Conservation (phyloP, 2,797 vertebrate species). For the Eospalax fontanierii region DNA sequence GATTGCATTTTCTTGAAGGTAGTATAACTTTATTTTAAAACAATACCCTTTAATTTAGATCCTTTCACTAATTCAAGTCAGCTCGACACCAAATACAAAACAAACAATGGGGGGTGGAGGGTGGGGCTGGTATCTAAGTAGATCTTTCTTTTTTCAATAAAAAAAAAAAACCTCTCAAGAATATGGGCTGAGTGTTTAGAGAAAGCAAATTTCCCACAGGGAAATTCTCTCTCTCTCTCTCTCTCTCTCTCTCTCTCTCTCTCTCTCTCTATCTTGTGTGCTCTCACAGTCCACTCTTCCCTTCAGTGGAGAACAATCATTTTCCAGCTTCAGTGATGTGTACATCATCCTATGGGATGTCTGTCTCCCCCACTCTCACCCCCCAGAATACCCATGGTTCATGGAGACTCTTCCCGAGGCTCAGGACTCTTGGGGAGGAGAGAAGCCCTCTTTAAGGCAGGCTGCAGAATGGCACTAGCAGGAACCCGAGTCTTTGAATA, state of each 20-base stretch:
- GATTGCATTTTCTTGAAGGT: constrained; percentile 73
- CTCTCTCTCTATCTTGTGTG: too few species aligned
- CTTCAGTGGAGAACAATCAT: not conserved
- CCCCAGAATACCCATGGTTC: not conserved
- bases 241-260: too few species aligned
- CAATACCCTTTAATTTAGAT: constrained; percentile 74
- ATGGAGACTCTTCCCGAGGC: not conserved
- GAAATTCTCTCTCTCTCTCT: too few species aligned
- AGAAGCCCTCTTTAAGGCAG: not conserved
- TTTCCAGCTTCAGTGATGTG: not conserved
- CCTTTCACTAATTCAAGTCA: constrained; percentile 72
- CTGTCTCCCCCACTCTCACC: not conserved
- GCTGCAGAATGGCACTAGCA: not conserved
- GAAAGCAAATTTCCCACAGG: constrained; percentile 65
- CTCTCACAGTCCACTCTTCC: not conserved
- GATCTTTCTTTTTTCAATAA: constrained; percentile 15
- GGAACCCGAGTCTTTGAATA: not conserved
- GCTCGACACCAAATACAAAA: constrained; percentile 34
- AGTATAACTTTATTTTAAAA: constrained; percentile 74
- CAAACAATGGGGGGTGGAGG: not conserved
- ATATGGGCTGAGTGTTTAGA: constrained; percentile 52
- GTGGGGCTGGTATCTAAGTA: not conserved
- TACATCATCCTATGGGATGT: not conserved
- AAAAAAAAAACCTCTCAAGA: not conserved
- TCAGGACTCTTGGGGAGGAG: not conserved